Evolutionary conservation across 2,888 invertebrate species (phyloP), one percentile per base, ranked within the genome.

Genomic region (Drosophila borborema): DNA sequence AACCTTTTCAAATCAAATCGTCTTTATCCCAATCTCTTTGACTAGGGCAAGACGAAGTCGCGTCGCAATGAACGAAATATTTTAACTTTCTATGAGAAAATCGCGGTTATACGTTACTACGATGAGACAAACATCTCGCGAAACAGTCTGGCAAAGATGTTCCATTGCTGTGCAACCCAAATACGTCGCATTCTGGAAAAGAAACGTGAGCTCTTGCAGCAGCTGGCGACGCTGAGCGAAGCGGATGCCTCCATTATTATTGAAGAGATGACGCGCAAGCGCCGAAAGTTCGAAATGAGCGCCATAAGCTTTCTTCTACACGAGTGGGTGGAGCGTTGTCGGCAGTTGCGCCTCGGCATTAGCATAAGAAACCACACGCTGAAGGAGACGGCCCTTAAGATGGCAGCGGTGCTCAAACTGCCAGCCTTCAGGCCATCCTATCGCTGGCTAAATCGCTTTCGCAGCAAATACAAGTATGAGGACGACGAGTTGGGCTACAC

Each of bases 111-210:
- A 62, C 92, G 92, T 1, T 92, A 92, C 61, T 91, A 92, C 60
- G 92, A 92, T 56, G 91, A 91, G 56, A 92, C 92, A 16, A 91
- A 92, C 49, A 87, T 92, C 41, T 92, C 92, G 0, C 79, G 92
- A 1, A 92, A 92, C 41, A 92, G 91, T 45, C 77, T 92, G 81
- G 91, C 92, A 23, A 92, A 92, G 76, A 91, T 92, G 90, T 92
- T 92, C 58, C 92, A 92, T 51, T 92, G 92, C 67, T 92, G 92
- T 46, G 91, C 92, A n/a, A 92, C 92, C 14, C 92, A 92, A 74
- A 92, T 92, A 49, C 91, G 92, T 3, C 88, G 91, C 16, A 92
- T 92, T 28, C 80, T 92, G 63, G 92, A 92, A 16, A 90, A 89
- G 67, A 92, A 92, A 62, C 86, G 90, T 1, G 92, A 92, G 16